Percentiles rank a stretch among this genome's conserved stretches.
phyloP scores from a whole-genome alignment of 2,797 vertebrate genomes.

The Oophaga sylvatica region DNA sequence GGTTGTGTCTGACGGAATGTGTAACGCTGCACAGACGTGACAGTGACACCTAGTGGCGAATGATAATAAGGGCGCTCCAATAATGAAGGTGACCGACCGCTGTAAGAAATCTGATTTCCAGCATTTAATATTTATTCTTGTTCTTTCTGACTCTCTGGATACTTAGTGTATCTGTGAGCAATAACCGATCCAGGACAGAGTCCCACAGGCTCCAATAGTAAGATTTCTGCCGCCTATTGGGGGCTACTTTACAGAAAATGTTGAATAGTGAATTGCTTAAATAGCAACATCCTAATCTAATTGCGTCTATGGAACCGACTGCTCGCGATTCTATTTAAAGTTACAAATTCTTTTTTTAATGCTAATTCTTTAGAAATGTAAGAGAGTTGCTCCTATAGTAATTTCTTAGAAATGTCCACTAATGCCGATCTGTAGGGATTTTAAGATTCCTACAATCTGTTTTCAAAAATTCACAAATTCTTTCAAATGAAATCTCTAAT shows the following conservation, averaged over 20 bases:
- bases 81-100: not conserved
- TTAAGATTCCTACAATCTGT: too few relatives aligned
- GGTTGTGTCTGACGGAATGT: not conserved
- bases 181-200: not conserved
- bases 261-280: not conserved
- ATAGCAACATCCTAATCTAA: not conserved
- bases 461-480: too few relatives aligned
- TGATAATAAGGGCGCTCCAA: not conserved
- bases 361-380: not conserved
- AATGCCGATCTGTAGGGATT: too few relatives aligned
- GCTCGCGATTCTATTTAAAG: not conserved
- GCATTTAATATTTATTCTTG: not conserved
- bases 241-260: not conserved
- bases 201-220: not conserved
- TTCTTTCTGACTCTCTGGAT: not conserved
- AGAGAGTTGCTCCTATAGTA: not conserved
- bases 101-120: not conserved
- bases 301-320: not conserved
- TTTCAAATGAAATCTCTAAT: too few relatives aligned
- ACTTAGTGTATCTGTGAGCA: not conserved
- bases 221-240: not conserved
- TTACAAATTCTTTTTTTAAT: not conserved
- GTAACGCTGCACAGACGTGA: not conserved
- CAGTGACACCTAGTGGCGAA: slow-evolving; percentile 5
- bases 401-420: too few relatives aligned